A percentile compares a stretch with the other conserved stretches of the same genome.
These are phyloP conservation scores for Scytalopus superciliaris DNA, from an alignment of 2,113 vertebrate species.

Conservation along the genomic window DNA sequence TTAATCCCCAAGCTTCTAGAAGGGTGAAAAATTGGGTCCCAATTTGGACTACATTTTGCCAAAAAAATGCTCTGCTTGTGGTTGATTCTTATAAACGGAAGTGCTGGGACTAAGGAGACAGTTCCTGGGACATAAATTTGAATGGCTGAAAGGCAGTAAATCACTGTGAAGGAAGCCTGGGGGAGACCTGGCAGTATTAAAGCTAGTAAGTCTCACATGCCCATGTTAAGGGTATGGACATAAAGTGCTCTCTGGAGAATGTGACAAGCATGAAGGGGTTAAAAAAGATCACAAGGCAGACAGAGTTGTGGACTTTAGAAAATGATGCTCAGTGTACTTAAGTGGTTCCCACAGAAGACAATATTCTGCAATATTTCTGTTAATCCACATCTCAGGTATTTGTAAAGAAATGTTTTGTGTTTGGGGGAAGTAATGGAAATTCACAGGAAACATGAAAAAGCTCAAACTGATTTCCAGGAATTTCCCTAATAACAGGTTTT, in stretches of 20 bases:
- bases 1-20: not conserved
- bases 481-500: not conserved
- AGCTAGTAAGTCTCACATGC: not conserved
- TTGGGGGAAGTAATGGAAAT: not conserved
- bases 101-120: not conserved
- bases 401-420: not conserved
- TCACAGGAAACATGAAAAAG: not conserved
- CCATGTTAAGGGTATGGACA: not conserved
- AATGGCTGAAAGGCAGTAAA: not conserved
- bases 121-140: not conserved
- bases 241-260: not conserved
- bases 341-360: not conserved
- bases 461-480: not conserved
- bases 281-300: not conserved
- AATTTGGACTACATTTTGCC: not conserved
- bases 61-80: not conserved
- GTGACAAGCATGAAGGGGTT: not conserved
- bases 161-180: not conserved
- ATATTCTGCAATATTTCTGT: not conserved
- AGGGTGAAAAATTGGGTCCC: not conserved
- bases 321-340: not conserved
- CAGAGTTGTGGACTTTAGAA: not conserved
- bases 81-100: not conserved
- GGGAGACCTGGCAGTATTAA: not conserved
- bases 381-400: rapidly evolving